Percentiles rank a stretch among this genome's conserved stretches.
Evolutionary conservation across 1,140 invertebrate species (phyloP).

Genomic region (Drosophila pruinosa): DNA sequence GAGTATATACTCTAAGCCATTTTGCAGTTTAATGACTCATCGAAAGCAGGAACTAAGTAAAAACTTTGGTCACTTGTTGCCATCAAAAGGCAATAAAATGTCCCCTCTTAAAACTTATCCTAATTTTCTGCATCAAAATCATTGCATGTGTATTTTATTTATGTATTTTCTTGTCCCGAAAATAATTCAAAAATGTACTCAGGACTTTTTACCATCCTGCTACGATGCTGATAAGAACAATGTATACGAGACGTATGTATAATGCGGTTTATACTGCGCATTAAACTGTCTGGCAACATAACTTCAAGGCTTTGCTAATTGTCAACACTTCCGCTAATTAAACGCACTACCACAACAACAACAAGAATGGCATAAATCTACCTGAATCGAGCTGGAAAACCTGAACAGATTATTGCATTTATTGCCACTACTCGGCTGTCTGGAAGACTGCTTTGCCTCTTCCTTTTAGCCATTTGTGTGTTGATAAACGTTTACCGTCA

Average conservation of each 20-base stretch:
- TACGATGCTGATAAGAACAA: not conserved
- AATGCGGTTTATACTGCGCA: not conserved
- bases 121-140: slow-evolving; percentile 39
- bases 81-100: slow-evolving; percentile 38
- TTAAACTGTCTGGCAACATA: not conserved
- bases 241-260: slow-evolving; percentile 39
- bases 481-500: slow-evolving; percentile 75
- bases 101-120: slow-evolving; percentile 31
- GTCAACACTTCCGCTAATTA: slow-evolving; percentile 68
- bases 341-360: slow-evolving; percentile 30
- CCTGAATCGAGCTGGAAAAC: slow-evolving; percentile 11
- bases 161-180: slow-evolving; percentile 36
- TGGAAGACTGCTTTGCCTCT: not conserved
- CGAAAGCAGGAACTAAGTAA: slow-evolving; percentile 46
- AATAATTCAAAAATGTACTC: slow-evolving; percentile 13
- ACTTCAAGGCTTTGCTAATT: slow-evolving; percentile 48
- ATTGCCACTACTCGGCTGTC: too few species aligned
- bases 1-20: slow-evolving; percentile 5
- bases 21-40: slow-evolving; percentile 44
- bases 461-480: slow-evolving; percentile 41
- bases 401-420: slow-evolving; percentile 67
- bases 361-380: not conserved
- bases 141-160: slow-evolving; percentile 26
- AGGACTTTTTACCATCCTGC: slow-evolving; percentile 5
- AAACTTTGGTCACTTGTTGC: slow-evolving; percentile 56